Conservation (phyloP, 2,888 invertebrate species). For the Gastrophysa polygoni region DNA sequence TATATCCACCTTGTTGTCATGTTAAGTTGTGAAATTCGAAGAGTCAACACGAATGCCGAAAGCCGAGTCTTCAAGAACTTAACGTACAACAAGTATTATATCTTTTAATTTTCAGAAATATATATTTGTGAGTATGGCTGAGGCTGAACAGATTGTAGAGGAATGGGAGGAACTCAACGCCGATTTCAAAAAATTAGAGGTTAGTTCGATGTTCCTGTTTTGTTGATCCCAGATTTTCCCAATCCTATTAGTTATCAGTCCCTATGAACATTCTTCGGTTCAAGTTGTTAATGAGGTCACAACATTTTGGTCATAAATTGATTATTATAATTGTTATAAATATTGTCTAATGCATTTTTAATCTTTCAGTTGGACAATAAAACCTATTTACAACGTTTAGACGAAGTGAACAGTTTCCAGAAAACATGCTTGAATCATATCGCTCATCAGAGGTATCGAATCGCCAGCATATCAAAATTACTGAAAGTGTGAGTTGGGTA, state of each 20-base stretch:
- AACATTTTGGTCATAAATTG: too few species aligned
- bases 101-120: not conserved
- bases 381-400: constrained; percentile 83
- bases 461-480: constrained; percentile 78
- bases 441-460: constrained; percentile 89
- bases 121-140: constrained; percentile 40
- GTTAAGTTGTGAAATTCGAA: too few species aligned
- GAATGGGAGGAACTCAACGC: constrained; percentile 81
- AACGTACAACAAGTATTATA: too few species aligned
- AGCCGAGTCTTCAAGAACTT: too few species aligned
- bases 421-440: constrained; percentile 87
- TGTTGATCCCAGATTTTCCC: too few species aligned
- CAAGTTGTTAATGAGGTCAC: too few species aligned
- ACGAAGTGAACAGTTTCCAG: constrained; percentile 83
- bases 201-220: constrained; percentile 54
- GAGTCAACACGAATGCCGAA: too few species aligned
- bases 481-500: constrained; percentile 75
- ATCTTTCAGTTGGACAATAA: constrained; percentile 73
- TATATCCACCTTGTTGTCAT: too few species aligned
- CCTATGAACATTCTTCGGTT: too few species aligned
- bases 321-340: not conserved
- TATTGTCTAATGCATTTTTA: not conserved
- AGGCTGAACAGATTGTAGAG: constrained; percentile 48
- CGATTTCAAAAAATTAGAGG: constrained; percentile 84
- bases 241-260: too few species aligned